Evolutionary conservation across 2,797 vertebrate genomes (phyloP).

Genomic region (Myotis vivesi): DNA sequence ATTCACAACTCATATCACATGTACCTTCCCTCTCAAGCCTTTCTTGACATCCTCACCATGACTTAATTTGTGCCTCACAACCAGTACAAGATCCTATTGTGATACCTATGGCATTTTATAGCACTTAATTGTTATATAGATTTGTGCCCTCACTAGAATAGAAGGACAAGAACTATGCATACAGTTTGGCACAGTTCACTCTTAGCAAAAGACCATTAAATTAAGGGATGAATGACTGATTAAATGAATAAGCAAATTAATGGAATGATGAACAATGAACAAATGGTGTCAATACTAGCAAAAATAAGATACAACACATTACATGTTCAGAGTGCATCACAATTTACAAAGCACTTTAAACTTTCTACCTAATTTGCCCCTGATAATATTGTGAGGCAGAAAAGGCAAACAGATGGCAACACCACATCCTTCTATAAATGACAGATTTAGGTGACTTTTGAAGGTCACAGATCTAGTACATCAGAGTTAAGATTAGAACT

Average conservation of each 20-base stretch:
- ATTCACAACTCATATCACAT: not conserved
- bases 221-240: not conserved
- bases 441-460: not conserved
- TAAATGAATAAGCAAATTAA: not conserved
- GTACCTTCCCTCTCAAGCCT: not conserved
- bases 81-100: not conserved
- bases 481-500: not conserved
- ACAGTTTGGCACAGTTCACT: not conserved
- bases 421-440: not conserved
- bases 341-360: constrained; percentile 14
- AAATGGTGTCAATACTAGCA: not conserved
- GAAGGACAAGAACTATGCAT: not conserved
- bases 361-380: not conserved
- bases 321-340: not conserved
- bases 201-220: not conserved
- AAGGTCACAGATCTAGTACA: not conserved
- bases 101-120: not conserved
- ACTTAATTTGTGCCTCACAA: not conserved
- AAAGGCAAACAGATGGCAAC: not conserved
- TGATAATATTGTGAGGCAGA: not conserved
- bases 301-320: not conserved
- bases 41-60: not conserved
- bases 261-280: not conserved
- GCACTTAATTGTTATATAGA: not conserved
- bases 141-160: not conserved